Evolutionary conservation across 2,113 vertebrate species (phyloP), one percentile per base, ranked within the genome.

Genomic region (Antechinus flavipes): DNA sequence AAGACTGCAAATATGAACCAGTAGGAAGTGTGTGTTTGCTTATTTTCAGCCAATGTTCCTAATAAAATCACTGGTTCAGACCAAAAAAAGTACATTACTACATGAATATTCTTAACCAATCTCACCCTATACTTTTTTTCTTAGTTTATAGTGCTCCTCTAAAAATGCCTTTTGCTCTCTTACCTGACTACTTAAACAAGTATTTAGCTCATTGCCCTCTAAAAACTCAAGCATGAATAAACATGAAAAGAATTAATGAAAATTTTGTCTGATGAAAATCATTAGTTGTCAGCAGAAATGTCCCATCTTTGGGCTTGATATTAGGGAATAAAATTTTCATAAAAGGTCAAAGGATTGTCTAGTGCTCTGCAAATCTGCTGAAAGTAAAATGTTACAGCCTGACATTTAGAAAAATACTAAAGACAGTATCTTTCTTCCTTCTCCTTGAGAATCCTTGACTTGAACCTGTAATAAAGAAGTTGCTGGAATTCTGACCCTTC

Each of bases 401-500:
- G 47, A 46, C 22, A 91, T 92, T 95, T 95, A 55, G 22, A 91
- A 68, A 35, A 35, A 68, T 90, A n/a, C 6, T 50, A 16, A 2
- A 23, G 22, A 5, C 55, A 2, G 1, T 61, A 0, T 68, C 8
- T 27, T 84, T 8, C 16, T 96, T 96, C 61, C 0, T 19, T 96
- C 26, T 90, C 19, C 35, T 97, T 97, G 93, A 56, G 42, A 16
- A 93, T 94, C 97, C 68, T 96, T 90, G 35, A 95, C n/a, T 95
- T 93, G 30, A 95, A 97, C 97, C 95, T 52, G 89, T 61, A 97
- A 90, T 94, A 96, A 95, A 96, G 4, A 90, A 90, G 22, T 92
- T 54, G 58, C 30, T 96, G 91, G 16, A 97, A 94, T 19, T 1
- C 50, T 97, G 22, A 96, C 2, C 23, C 95, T 94, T 95, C 47